Conservation (phyloP, 2,888 invertebrate species). For the Drosophila acutilabella region DNA sequence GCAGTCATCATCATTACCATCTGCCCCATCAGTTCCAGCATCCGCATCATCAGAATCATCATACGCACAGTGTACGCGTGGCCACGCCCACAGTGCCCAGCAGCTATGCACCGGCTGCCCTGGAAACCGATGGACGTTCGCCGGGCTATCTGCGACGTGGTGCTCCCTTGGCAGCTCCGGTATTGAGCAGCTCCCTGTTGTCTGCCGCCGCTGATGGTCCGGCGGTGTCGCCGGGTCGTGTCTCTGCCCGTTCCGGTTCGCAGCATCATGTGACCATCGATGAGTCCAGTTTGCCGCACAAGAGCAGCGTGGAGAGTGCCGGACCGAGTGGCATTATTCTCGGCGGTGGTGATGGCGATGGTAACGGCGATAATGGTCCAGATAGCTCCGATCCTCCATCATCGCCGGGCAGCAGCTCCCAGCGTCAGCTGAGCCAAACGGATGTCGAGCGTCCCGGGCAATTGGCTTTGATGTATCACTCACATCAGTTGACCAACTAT, state of each 20-base stretch:
- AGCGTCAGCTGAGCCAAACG: conserved; percentile 68
- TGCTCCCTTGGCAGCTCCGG: conserved; percentile 38
- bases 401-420: conserved; percentile 76
- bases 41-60: conserved; percentile 83
- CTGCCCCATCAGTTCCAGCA: conserved; percentile 84
- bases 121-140: conserved; percentile 42
- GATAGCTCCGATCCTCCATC: conserved; percentile 82
- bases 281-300: conserved; percentile 83
- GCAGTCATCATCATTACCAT: conserved; percentile 83
- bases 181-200: conserved; percentile 47
- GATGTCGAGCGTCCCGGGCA: conserved; percentile 80
- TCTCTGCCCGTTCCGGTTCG: conserved; percentile 80
- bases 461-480: conserved; percentile 84
- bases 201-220: conserved; percentile 62
- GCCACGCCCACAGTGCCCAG: conserved; percentile 80
- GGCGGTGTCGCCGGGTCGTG: conserved; percentile 86
- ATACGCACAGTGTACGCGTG: conserved; percentile 81
- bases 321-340: conserved; percentile 68
- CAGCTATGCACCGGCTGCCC: conserved; percentile 58
- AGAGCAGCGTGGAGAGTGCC: conserved; percentile 61
- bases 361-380: conserved; percentile 57
- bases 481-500: conserved; percentile 84
- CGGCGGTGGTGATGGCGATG: conserved; percentile 74
- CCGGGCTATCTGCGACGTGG: conserved; percentile 49
- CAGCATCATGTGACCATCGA: conserved; percentile 85